Evolutionary conservation across 2,888 invertebrate genomes (phyloP), one percentile per base, ranked within the genome.

Genomic region (Spodoptera picta): DNA sequence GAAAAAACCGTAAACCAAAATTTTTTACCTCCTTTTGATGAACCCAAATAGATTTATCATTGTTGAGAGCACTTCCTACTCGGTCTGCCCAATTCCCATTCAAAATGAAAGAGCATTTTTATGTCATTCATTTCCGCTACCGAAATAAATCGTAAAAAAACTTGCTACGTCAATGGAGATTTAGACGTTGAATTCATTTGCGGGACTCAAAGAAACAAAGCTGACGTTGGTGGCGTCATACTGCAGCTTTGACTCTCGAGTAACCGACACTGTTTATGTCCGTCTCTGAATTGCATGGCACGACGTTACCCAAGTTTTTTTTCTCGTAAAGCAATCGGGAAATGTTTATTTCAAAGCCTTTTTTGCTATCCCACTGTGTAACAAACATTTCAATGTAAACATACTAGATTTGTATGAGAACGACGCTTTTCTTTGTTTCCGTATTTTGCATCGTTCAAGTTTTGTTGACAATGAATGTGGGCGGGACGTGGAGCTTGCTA

Each of bases 131-230:
- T 69, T 77, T 66, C 65, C 62, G 43, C 51, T 55, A 72, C 69
- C 64, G 63, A 76, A 78, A 75, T 75, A 74, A 73, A 67, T 56
- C 51, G 60, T 64, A 66, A 70, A 72, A 75, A 73, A 75, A 55
- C 72, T 69, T 67, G 44, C 60, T 51, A 59, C 54, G 55, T 69
- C 74, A 73, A 78, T 76, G 68, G 69, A 75, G 69, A 79, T 76
- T 79, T 79, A 76, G 76, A 77, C 69, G 77, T 69, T 62, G 75
- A 79, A 82, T 83, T 77, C 80, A 80, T 82, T 81, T 81, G 73
- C 68, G 60, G 60, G 62, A 53, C 65, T 79, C 78, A 83, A 82
- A 83, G 80, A 81, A 78, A 82, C 80, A 80, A 80, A 83, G 75
- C 73, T 60, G 57, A 68, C 24, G 44, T 24, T 53, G 10, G 7